Conservation (phyloP, 2,888 invertebrate species). For the Erynnis tages region DNA sequence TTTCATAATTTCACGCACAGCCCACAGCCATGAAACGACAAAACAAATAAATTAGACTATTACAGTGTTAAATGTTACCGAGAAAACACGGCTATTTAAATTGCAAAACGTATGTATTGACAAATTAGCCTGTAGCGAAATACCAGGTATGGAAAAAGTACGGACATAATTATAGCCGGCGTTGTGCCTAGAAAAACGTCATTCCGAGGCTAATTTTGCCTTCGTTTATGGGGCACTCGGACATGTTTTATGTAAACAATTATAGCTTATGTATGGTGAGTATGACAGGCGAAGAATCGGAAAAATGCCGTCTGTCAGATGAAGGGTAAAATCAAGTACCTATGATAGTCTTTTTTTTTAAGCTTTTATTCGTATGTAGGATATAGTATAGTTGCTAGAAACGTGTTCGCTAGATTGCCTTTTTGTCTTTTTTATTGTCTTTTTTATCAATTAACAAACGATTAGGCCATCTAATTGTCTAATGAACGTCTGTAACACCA, state of each 20-base stretch:
- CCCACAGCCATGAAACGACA: no score
- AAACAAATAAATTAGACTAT: conserved; percentile 1
- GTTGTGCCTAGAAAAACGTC: conserved; percentile 10
- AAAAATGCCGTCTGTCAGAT: neutral
- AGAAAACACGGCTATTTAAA: neutral
- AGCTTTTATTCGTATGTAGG: no score
- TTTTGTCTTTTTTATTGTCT: no score
- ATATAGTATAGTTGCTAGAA: no score
- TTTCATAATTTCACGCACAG: no score
- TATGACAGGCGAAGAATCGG: no score
- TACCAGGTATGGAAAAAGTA: conserved; percentile 1
- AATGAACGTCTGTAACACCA: no score
- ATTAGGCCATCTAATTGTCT: no score
- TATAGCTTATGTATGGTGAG: neutral
- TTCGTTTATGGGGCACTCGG: conserved; percentile 20
- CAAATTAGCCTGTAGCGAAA: neutral
- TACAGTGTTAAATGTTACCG: neutral
- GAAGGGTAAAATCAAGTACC: no score
- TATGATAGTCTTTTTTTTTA: no score
- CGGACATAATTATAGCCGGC: neutral
- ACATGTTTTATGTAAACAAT: conserved; percentile 13
- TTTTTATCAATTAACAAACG: no score
- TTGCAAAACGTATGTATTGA: conserved; percentile 3
- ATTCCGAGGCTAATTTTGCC: neutral
- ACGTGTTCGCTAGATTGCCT: no score